phyloP scores from a whole-genome alignment of 2,797 vertebrate genomes.

The Pteropus rufus region DNA sequence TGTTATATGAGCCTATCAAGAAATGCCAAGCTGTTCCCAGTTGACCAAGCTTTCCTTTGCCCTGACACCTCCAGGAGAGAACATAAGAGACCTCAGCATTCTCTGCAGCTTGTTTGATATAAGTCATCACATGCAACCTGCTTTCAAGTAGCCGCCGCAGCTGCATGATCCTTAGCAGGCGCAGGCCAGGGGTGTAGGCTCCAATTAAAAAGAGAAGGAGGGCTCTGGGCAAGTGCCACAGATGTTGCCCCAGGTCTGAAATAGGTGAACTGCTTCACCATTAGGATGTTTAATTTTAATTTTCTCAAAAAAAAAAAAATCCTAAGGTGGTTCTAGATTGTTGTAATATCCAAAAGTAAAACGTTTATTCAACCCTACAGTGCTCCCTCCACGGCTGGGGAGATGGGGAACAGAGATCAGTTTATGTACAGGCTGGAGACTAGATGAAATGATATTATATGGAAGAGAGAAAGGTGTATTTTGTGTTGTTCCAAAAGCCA shows the following conservation, averaged over 20 bases:
- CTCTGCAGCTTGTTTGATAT: background rate
- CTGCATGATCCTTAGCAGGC: background rate
- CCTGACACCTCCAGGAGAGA: background rate
- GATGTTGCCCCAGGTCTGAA: background rate
- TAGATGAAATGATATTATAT: background rate
- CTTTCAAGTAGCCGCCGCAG: background rate
- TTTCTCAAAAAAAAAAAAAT: background rate
- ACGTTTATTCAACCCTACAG: background rate
- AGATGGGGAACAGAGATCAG: rapidly evolving
- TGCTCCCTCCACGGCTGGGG: background rate
- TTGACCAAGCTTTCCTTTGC: background rate
- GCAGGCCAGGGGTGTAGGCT: background rate
- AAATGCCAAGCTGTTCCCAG: slow-evolving; percentile 29
- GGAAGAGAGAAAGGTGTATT: background rate
- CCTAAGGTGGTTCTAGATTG: background rate
- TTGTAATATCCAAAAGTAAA: background rate
- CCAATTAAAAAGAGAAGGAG: background rate
- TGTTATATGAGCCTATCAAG: background rate
- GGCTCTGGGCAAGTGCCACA: background rate
- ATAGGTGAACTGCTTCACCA: background rate
- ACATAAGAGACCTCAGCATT: background rate
- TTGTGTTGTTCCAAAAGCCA: background rate
- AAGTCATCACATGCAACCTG: background rate
- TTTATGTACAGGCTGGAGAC: background rate
- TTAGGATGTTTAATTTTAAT: background rate